These are phyloP conservation scores for Alloplasta piceator DNA, from an alignment of 2,888 invertebrate genomes.

Conservation along the genomic window DNA sequence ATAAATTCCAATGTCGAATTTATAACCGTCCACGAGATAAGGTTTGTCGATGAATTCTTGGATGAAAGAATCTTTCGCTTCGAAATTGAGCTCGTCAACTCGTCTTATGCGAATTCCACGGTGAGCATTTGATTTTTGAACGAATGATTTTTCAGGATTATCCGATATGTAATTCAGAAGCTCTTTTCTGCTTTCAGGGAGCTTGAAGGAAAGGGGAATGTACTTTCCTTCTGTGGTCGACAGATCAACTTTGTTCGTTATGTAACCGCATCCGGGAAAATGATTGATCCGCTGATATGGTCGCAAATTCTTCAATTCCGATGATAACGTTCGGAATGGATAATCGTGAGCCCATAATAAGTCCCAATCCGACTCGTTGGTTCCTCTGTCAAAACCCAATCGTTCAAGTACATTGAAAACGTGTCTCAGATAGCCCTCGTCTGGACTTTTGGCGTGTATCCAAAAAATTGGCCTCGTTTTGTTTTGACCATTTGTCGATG, in stretches of 20 bases:
- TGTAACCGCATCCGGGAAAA: conserved; percentile 96
- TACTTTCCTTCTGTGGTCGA: conserved; percentile 91
- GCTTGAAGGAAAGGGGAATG: conserved; percentile 94
- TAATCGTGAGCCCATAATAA: conserved; percentile 97
- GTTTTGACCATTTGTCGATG: conserved; percentile 34
- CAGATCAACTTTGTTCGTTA: conserved; percentile 96
- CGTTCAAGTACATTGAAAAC: conserved; percentile 91
- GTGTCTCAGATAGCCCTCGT: conserved; percentile 90
- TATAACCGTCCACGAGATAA: conserved; percentile 94
- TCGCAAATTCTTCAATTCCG: conserved; percentile 86
- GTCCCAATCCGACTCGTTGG: conserved; percentile 89
- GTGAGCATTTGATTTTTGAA: conserved; percentile 96
- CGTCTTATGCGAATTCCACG: conserved; percentile 92
- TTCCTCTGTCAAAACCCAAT: conserved; percentile 88
- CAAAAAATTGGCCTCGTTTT: conserved; percentile 84
- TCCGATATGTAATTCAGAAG: conserved; percentile 88
- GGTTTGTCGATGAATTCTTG: conserved; percentile 96
- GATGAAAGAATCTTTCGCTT: conserved; percentile 90
- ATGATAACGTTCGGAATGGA: conserved; percentile 88
- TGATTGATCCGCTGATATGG: conserved; percentile 94
- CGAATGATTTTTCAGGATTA: conserved; percentile 90
- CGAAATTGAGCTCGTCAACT: conserved; percentile 89
- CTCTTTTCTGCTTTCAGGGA: conserved; percentile 90
- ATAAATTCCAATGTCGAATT: conserved; percentile 98
- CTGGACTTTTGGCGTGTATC: conserved; percentile 85